Conservation (phyloP, 1,140 invertebrate species). For the Drosophila nannoptera region DNA sequence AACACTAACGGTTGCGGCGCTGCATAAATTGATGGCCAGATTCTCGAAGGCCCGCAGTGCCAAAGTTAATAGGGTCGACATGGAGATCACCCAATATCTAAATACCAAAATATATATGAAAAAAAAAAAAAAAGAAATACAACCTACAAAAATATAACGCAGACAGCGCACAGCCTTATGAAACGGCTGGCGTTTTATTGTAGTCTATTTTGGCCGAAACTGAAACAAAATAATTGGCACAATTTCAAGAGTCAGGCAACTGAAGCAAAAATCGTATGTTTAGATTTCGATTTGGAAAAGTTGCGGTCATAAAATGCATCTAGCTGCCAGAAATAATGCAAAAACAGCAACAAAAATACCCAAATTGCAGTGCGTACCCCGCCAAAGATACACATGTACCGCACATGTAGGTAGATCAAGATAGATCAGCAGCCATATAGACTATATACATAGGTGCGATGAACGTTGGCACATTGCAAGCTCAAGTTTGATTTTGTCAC, state of each 20-base stretch:
- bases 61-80: slow-evolving; percentile 28
- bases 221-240: slow-evolving; percentile 64
- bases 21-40: slow-evolving; percentile 19
- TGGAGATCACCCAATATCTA: slow-evolving; percentile 6
- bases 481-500: slow-evolving; percentile 32
- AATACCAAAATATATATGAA: slow-evolving; percentile 1
- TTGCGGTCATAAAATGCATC: slow-evolving; percentile 29
- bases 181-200: slow-evolving; percentile 45
- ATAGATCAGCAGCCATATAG: no score
- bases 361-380: slow-evolving; percentile 14
- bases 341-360: background rate
- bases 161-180: slow-evolving; percentile 11
- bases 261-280: slow-evolving; percentile 18
- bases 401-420: no score
- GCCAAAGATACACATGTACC: slow-evolving; percentile 6
- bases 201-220: slow-evolving; percentile 60
- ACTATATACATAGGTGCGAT: no score
- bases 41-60: slow-evolving; percentile 17
- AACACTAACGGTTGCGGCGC: slow-evolving; percentile 31
- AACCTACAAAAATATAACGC: background rate
- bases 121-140: slow-evolving; percentile 4
- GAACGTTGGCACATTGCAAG: slow-evolving; percentile 21
- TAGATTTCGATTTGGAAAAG: slow-evolving; percentile 39
- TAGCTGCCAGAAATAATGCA: slow-evolving; percentile 14
- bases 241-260: slow-evolving; percentile 45